phyloP scores from a whole-genome alignment of 2,797 vertebrate genomes.

The Echeneis naucrates region DNA sequence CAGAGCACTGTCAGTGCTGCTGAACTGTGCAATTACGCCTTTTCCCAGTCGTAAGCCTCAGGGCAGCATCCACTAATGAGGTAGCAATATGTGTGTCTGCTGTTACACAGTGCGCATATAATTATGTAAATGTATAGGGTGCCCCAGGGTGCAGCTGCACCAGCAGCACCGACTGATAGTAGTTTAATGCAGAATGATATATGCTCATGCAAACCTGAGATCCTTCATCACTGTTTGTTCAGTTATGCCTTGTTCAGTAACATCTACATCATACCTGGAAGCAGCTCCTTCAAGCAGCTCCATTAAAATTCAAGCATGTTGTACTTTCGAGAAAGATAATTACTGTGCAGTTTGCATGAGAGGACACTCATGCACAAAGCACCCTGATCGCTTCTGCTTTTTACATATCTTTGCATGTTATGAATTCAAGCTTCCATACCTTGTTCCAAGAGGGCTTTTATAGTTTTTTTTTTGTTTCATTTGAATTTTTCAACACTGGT shows the following conservation, averaged over 20 bases:
- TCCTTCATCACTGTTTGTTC: conserved; percentile 17
- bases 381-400: conserved; percentile 41
- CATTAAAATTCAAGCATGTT: conserved; percentile 53
- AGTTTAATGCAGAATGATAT: conserved; percentile 15
- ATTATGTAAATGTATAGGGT: conserved; percentile 59
- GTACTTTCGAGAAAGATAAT: conserved; percentile 66
- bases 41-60: conserved; percentile 63
- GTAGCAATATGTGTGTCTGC: conserved; percentile 45
- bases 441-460: conserved; percentile 4
- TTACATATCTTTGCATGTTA: conserved; percentile 61
- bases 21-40: conserved; percentile 75
- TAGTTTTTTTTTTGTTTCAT: background rate
- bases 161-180: conserved; percentile 23
- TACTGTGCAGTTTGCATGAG: conserved; percentile 42
- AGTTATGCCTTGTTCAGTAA: conserved; percentile 24
- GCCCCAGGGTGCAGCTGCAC: conserved; percentile 54
- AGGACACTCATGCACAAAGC: conserved; percentile 41
- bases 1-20: conserved; percentile 70
- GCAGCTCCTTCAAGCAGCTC: conserved; percentile 20
- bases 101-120: conserved; percentile 31
- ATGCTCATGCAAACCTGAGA: conserved; percentile 12
- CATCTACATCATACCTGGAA: conserved; percentile 33
- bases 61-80: conserved; percentile 76
- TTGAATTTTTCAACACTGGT: conserved; percentile 15
- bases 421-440: conserved; percentile 23